Conservation (phyloP, 2,888 invertebrate genomes). For the Synergus umbraculus region DNA sequence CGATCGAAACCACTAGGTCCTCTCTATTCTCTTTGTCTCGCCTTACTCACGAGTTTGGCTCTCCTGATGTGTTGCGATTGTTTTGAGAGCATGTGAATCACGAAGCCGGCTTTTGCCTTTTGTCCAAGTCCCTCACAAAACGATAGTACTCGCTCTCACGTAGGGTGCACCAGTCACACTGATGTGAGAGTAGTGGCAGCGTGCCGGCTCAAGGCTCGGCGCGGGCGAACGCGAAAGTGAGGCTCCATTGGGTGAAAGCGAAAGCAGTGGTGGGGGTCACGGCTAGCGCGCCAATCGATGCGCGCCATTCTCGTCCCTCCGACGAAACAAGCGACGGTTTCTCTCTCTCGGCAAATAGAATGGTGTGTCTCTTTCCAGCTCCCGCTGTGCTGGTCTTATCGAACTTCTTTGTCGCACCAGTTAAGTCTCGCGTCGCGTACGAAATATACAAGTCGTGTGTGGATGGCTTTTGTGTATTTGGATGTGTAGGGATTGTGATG, state of each 20-base stretch:
- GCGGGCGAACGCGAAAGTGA: constrained; percentile 76
- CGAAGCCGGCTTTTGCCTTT: constrained; percentile 48
- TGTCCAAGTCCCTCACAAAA: constrained; percentile 38
- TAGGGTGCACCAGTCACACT: constrained; percentile 68
- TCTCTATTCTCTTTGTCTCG: constrained; percentile 36
- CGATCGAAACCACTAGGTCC: constrained; percentile 42
- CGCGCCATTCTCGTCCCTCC: constrained; percentile 62
- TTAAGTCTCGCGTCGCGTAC: constrained; percentile 44
- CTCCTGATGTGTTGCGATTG: background rate
- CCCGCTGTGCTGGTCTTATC: constrained; percentile 40
- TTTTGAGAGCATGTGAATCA: constrained; percentile 21
- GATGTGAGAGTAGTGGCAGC: constrained; percentile 62
- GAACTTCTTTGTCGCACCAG: constrained; percentile 45
- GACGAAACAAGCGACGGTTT: constrained; percentile 51
- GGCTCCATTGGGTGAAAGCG: constrained; percentile 77
- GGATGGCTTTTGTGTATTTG: background rate
- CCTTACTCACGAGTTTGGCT: background rate
- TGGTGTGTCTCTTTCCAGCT: constrained; percentile 36
- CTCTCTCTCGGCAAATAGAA: constrained; percentile 41
- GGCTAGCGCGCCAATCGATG: constrained; percentile 77
- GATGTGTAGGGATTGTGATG: background rate
- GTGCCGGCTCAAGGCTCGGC: constrained; percentile 68
- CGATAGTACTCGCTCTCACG: constrained; percentile 63
- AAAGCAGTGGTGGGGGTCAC: constrained; percentile 77
- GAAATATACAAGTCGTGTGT: constrained; percentile 41